Conservation (phyloP, 2,797 vertebrate genomes). For the Salarias fasciatus region DNA sequence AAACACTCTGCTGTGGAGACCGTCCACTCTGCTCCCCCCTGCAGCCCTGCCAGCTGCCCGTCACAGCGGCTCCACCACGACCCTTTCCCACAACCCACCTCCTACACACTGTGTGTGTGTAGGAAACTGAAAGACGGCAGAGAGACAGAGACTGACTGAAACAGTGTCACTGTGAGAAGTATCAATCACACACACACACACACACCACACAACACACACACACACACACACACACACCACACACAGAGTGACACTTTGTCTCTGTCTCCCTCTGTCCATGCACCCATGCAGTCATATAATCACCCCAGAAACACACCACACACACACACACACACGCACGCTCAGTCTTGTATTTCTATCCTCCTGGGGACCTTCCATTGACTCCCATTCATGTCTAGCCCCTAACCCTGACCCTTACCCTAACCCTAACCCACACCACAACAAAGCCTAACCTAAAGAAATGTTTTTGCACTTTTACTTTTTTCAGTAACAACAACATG, state of each 20-base stretch:
- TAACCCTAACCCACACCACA: too few species aligned
- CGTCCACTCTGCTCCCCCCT: background rate
- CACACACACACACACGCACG: too few species aligned
- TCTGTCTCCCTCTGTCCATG: constrained; percentile 5
- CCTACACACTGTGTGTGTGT: too few species aligned
- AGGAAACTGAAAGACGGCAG: background rate
- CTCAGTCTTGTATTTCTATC: too few species aligned
- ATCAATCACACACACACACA: constrained; percentile 44
- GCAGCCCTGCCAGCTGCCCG: constrained; percentile 62
- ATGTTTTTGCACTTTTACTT: too few species aligned
- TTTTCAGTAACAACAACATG: too few species aligned
- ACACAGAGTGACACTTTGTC: constrained; percentile 6
- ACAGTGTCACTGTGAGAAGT: constrained; percentile 49
- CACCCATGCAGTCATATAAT: constrained; percentile 31
- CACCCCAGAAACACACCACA: constrained; percentile 17
- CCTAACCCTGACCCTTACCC: too few species aligned
- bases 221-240: background rate
- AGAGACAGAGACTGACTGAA: constrained; percentile 37
- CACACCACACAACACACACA: background rate
- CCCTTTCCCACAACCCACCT: constrained; percentile 65
- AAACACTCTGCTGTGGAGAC: too few species aligned
- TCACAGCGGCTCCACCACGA: constrained; percentile 56
- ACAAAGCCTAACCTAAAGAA: too few species aligned
- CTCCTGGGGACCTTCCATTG: too few species aligned
- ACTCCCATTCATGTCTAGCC: too few species aligned